phyloP scores from a whole-genome alignment of 1,140 invertebrate genomes.

The Camponotus vicinus region DNA sequence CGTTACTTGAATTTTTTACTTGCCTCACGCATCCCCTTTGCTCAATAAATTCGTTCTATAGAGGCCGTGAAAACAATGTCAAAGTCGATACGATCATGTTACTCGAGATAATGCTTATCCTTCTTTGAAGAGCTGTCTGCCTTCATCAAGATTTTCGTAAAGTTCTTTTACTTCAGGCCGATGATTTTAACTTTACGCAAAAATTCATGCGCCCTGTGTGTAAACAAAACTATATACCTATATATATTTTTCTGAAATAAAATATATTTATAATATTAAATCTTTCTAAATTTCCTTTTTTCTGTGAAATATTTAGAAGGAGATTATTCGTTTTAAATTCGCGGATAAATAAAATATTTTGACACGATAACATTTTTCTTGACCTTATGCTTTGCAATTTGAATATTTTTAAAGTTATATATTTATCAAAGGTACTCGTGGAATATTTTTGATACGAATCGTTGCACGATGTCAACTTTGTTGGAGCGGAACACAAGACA shows the following conservation, averaged over 20 bases:
- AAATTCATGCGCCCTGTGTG: background rate
- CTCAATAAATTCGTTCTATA: conserved; percentile 72
- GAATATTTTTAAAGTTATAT: background rate
- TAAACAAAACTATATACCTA: background rate
- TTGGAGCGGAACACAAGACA: background rate
- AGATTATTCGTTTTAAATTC: background rate
- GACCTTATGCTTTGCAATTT: background rate
- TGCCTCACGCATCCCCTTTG: conserved; percentile 68
- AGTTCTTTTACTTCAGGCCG: background rate
- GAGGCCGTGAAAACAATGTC: conserved; percentile 77
- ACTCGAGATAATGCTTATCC: conserved; percentile 74
- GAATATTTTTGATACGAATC: conserved; percentile 15
- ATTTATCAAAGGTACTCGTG: background rate
- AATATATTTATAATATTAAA: background rate
- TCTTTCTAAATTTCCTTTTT: background rate
- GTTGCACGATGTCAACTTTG: background rate
- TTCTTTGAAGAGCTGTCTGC: conserved; percentile 6
- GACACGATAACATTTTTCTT: background rate
- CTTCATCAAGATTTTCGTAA: background rate
- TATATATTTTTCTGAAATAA: background rate
- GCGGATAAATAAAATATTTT: background rate
- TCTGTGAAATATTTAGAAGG: background rate
- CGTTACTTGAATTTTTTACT: conserved; percentile 51
- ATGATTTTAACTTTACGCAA: background rate
- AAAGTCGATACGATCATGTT: conserved; percentile 76